A percentile compares a stretch with the other conserved stretches of the same genome.
phyloP scores from a whole-genome alignment of 53 echinoderm and acorn worm species.

The Echinometra lucunter region DNA sequence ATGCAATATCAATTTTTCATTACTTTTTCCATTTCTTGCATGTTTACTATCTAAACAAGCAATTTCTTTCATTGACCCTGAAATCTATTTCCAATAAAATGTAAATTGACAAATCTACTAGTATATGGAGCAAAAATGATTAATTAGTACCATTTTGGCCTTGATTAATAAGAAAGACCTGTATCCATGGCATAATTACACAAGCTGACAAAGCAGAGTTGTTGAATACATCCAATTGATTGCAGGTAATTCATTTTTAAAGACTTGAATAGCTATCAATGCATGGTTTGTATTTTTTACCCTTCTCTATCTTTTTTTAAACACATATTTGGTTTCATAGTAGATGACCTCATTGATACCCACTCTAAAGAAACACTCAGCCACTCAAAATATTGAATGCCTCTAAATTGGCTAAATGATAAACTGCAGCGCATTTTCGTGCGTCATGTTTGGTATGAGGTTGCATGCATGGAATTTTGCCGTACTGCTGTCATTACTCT shows the following conservation, averaged over 20 bases:
- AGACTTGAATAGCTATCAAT: conserved; percentile 1
- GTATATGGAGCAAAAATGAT: background rate
- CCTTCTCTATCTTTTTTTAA: background rate
- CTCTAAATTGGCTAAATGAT: background rate
- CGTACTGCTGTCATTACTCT: conserved; percentile 38
- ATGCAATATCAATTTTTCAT: background rate
- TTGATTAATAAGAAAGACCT: background rate
- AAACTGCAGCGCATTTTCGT: background rate
- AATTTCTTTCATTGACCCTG: background rate
- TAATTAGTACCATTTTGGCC: conserved; percentile 40
- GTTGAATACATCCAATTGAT: conserved; percentile 18
- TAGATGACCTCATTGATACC: background rate
- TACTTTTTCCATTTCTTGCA: background rate
- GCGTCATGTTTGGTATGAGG: background rate
- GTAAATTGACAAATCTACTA: background rate
- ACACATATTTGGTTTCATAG: background rate
- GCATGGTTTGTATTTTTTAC: conserved; percentile 14
- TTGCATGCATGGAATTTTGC: conserved; percentile 19
- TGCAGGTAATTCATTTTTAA: conserved; percentile 5
- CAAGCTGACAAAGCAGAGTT: background rate
- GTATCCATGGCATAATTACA: background rate
- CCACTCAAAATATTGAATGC: background rate
- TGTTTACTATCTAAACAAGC: background rate
- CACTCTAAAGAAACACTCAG: background rate
- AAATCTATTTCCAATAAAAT: background rate